A percentile compares a stretch with the other conserved stretches of the same genome.
phyloP scores from a whole-genome alignment of 2,888 invertebrate species.

The Dinocampus coccinellae region DNA sequence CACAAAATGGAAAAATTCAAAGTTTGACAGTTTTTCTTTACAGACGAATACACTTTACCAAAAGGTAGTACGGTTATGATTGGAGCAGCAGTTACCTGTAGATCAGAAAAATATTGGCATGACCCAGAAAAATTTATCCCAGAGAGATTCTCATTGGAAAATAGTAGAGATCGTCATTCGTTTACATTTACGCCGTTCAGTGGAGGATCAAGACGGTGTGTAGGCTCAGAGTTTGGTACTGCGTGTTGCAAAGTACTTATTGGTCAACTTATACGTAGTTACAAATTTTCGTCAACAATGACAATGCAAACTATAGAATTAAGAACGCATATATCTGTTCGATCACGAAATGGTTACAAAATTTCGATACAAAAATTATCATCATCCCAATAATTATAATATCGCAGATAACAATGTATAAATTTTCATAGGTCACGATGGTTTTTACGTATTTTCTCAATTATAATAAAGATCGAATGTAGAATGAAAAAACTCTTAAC shows the following conservation, averaged over 20 bases:
- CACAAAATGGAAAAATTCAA: not conserved
- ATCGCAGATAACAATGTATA: too few relatives aligned
- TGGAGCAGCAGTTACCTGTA: conserved; percentile 46
- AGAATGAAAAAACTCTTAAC: too few relatives aligned
- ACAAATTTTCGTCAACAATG: conserved; percentile 34
- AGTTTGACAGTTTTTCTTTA: not conserved
- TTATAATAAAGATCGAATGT: too few relatives aligned
- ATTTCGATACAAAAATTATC: conserved; percentile 35
- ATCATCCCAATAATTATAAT: too few relatives aligned
- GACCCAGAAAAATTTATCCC: conserved; percentile 51
- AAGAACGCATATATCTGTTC: conserved; percentile 47
- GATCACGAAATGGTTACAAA: conserved; percentile 46
- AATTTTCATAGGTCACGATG: too few relatives aligned
- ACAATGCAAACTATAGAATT: conserved; percentile 41
- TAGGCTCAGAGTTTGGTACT: conserved; percentile 47
- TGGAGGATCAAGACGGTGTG: conserved; percentile 44
- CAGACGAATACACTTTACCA: conserved; percentile 47
- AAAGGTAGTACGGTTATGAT: conserved; percentile 47
- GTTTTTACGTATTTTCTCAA: too few relatives aligned
- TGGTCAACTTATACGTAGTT: conserved; percentile 47
- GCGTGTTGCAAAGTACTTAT: conserved; percentile 49
- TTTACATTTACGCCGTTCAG: conserved; percentile 50
- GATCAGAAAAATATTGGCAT: conserved; percentile 48
- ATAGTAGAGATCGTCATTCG: conserved; percentile 46
- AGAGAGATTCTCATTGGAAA: conserved; percentile 50